These are phyloP conservation scores for Sinohyriopsis cumingii DNA, from an alignment of 2,888 invertebrate genomes.

Conservation along the genomic window DNA sequence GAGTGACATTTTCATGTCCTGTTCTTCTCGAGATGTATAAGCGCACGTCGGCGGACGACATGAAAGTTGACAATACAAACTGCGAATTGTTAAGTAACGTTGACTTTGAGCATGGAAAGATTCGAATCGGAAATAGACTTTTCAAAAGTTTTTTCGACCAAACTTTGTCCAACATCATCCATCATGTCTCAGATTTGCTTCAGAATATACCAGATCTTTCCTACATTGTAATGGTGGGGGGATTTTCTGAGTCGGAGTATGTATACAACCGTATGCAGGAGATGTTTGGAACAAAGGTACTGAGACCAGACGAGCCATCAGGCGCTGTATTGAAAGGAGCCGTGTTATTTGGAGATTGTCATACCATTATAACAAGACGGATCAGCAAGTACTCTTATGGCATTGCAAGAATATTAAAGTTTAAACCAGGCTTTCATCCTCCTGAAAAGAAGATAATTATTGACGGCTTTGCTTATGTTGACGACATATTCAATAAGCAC, in stretches of 20 bases:
- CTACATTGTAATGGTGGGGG: background rate
- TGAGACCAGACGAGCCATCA: slow-evolving; percentile 23
- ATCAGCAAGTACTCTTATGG: slow-evolving; percentile 34
- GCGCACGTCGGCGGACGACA: background rate
- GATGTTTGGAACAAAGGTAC: background rate
- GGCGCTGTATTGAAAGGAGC: slow-evolving; percentile 32
- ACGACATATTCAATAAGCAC: slow-evolving; percentile 29
- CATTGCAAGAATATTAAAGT: slow-evolving; percentile 24
- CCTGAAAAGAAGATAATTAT: slow-evolving; percentile 9
- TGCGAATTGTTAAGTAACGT: background rate
- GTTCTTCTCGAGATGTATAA: slow-evolving; percentile 10
- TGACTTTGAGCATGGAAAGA: background rate
- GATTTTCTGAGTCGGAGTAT: slow-evolving; percentile 1
- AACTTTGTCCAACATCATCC: background rate
- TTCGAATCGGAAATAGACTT: background rate
- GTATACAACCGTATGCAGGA: background rate
- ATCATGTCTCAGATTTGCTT: background rate
- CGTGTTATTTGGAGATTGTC: slow-evolving; percentile 25
- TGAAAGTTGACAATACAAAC: too few relatives aligned
- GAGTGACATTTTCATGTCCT: slow-evolving; percentile 19
- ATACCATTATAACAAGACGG: slow-evolving; percentile 21
- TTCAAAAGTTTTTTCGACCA: background rate
- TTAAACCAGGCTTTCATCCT: slow-evolving; percentile 15
- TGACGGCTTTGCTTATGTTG: slow-evolving; percentile 12
- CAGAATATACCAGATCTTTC: background rate